These are phyloP conservation scores for Telenomus remus DNA, from an alignment of 1,140 invertebrate species.

Conservation along the genomic window DNA sequence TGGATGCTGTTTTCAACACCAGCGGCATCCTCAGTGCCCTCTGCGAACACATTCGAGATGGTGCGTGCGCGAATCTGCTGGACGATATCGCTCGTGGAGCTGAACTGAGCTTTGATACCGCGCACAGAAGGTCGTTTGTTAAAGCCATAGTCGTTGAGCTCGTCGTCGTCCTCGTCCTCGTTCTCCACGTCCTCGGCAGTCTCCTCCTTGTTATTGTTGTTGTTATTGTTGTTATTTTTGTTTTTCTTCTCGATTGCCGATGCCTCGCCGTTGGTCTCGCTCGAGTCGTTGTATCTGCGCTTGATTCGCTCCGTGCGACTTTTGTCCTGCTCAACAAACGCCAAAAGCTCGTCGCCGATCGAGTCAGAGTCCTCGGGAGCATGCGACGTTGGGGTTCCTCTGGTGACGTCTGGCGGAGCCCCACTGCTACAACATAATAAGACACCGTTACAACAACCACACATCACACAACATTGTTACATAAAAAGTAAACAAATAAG, in stretches of 20 bases:
- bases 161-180: slow-evolving; percentile 82
- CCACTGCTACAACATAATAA: slow-evolving; percentile 64
- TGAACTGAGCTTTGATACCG: slow-evolving; percentile 83
- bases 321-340: slow-evolving; percentile 89
- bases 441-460: neutral
- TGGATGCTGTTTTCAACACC: slow-evolving; percentile 64
- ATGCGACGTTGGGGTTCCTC: slow-evolving; percentile 78
- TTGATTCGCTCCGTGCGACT: slow-evolving; percentile 86
- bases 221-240: no score
- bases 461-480: no score
- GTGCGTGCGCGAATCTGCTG: slow-evolving; percentile 81
- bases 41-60: slow-evolving; percentile 75
- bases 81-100: slow-evolving; percentile 86
- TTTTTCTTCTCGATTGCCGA: slow-evolving; percentile 27
- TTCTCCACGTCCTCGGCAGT: neutral
- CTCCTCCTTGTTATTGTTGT: no score
- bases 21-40: slow-evolving; percentile 58
- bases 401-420: slow-evolving; percentile 83
- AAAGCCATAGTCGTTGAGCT: slow-evolving; percentile 92
- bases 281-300: slow-evolving; percentile 79
- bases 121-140: slow-evolving; percentile 89
- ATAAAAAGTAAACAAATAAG: no score
- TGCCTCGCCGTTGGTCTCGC: slow-evolving; percentile 32
- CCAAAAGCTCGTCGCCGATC: slow-evolving; percentile 82
- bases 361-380: slow-evolving; percentile 62